Evolutionary conservation across 2,888 invertebrate species (phyloP).

Genomic region (Melolontha melolontha): DNA sequence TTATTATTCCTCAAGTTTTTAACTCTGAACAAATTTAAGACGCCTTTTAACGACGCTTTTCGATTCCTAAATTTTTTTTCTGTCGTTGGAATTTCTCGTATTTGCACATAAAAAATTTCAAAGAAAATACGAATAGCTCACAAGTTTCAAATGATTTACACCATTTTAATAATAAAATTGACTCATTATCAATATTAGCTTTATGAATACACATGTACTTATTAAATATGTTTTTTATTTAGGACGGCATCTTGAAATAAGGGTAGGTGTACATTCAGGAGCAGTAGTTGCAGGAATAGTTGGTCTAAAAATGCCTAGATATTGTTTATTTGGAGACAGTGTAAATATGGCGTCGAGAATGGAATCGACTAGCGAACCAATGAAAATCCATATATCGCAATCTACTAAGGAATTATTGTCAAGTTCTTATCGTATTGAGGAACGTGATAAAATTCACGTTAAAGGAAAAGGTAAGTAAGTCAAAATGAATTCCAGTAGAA

Average conservation of each 20-base stretch:
- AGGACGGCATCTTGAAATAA: constrained; percentile 84
- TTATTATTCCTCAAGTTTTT: too few species aligned
- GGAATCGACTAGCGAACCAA: constrained; percentile 93
- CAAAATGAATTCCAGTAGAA: constrained; percentile 1
- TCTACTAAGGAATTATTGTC: constrained; percentile 84
- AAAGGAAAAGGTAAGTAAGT: constrained; percentile 84
- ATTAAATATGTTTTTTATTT: constrained; percentile 33
- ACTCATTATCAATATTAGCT: too few species aligned
- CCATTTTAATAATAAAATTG: too few species aligned
- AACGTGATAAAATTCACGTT: constrained; percentile 79
- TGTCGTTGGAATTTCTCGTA: too few species aligned
- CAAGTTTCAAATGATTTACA: too few species aligned
- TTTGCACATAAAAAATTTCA: too few species aligned
- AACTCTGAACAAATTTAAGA: too few species aligned
- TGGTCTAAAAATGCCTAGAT: constrained; percentile 92
- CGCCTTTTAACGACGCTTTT: too few species aligned
- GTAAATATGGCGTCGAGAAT: constrained; percentile 93
- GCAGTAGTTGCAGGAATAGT: constrained; percentile 95
- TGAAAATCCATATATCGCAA: constrained; percentile 96
- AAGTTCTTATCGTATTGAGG: constrained; percentile 78
- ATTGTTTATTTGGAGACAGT: constrained; percentile 90
- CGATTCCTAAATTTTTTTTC: too few species aligned
- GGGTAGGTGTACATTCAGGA: constrained; percentile 91
- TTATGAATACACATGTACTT: too few species aligned
- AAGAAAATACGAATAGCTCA: too few species aligned